phyloP scores from a whole-genome alignment of 2,888 invertebrate species.

The Orthosia gracilis region DNA sequence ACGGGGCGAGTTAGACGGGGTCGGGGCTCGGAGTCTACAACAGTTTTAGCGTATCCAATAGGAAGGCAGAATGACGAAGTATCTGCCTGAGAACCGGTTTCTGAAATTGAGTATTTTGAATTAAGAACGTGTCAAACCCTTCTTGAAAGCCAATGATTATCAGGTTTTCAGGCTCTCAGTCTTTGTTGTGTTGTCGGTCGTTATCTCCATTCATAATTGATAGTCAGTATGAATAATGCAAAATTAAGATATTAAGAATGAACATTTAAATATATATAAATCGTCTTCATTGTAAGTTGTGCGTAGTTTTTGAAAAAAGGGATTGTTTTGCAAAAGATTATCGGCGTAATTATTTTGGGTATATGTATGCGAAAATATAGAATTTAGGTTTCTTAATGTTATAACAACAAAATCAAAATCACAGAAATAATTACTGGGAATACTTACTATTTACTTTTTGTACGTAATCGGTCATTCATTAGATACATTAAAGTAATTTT shows the following conservation, averaged over 20 bases:
- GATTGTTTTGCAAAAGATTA: not conserved
- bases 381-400: not conserved
- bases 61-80: not conserved
- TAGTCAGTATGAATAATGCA: not conserved
- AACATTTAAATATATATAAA: too few species aligned
- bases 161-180: too few species aligned
- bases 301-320: too few species aligned
- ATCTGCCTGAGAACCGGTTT: not conserved
- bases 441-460: not conserved
- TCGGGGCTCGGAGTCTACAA: slow-evolving; percentile 21
- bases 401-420: not conserved
- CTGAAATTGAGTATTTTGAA: too few species aligned
- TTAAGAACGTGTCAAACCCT: too few species aligned
- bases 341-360: not conserved
- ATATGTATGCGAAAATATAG: not conserved
- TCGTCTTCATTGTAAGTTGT: too few species aligned
- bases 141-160: too few species aligned
- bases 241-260: not conserved
- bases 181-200: not conserved
- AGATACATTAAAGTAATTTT: slow-evolving; percentile 44
- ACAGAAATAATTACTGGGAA: not conserved
- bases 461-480: not conserved
- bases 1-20: slow-evolving; percentile 44
- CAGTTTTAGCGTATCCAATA: slow-evolving; percentile 8
- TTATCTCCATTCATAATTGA: not conserved